phyloP scores from a whole-genome alignment of 2,888 invertebrate genomes.

The Drosophila kanekoi region DNA sequence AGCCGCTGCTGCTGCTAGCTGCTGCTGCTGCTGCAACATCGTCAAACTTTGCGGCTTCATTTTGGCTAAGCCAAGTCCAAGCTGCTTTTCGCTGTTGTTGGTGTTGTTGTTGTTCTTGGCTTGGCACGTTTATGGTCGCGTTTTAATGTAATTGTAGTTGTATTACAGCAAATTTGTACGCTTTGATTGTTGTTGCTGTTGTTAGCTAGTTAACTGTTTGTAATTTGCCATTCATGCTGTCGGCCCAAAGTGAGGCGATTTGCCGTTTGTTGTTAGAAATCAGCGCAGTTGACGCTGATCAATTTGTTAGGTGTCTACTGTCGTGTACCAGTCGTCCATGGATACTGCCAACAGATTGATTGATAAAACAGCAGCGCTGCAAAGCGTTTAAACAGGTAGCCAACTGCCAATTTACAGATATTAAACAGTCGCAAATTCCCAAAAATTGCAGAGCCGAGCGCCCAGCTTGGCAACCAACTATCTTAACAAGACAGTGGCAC shows the following conservation, averaged over 20 bases:
- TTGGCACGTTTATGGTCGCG: constrained; percentile 76
- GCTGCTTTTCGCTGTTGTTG: constrained; percentile 32
- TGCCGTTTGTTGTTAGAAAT: constrained; percentile 68
- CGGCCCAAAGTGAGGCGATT: constrained; percentile 68
- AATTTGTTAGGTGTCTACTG: constrained; percentile 66
- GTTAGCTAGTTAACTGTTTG: constrained; percentile 61
- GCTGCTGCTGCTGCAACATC: constrained; percentile 42
- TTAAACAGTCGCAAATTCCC: constrained; percentile 15
- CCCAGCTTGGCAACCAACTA: background rate
- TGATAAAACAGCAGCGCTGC: constrained; percentile 16
- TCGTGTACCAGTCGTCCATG: constrained; percentile 61
- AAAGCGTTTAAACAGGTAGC: constrained; percentile 47
- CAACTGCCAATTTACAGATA: constrained; percentile 53
- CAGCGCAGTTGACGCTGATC: constrained; percentile 60
- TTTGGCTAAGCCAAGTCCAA: constrained; percentile 62
- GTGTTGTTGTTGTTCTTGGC: constrained; percentile 37
- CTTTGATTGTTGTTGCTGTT: constrained; percentile 56
- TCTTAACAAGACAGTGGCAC: constrained; percentile 11
- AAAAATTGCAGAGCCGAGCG: constrained; percentile 9
- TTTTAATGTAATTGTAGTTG: constrained; percentile 83
- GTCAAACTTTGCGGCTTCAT: constrained; percentile 65
- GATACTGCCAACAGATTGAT: constrained; percentile 11
- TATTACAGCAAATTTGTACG: constrained; percentile 79
- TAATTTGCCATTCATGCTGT: constrained; percentile 80
- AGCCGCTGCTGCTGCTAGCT: constrained; percentile 40